phyloP scores from a whole-genome alignment of 2,113 vertebrate species.

The Centropristis striata region DNA sequence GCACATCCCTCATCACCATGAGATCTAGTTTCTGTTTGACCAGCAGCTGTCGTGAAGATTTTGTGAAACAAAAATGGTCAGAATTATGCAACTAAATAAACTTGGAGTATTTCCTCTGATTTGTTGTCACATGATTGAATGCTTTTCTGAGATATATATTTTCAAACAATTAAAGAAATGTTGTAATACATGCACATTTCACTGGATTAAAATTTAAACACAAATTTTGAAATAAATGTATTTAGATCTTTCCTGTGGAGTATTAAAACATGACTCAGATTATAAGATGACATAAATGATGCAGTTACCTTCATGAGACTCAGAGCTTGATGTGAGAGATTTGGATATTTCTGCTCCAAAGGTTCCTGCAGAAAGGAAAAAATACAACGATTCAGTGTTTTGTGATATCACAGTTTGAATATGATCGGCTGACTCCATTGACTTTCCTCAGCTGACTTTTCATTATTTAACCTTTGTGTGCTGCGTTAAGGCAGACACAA shows the following conservation, averaged over 20 bases:
- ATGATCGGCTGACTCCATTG: not conserved
- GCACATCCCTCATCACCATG: no score
- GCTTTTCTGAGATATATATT: not conserved
- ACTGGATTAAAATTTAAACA: not conserved
- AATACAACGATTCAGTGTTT: not conserved
- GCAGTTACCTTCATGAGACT: constrained; percentile 93
- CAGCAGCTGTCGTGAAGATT: not conserved
- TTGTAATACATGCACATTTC: not conserved
- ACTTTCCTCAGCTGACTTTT: not conserved
- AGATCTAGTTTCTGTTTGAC: not conserved
- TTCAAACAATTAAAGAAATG: not conserved
- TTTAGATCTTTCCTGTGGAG: no score
- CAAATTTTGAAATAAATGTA: no score
- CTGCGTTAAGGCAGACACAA: not conserved
- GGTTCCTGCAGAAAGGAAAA: constrained; percentile 86
- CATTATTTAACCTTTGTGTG: not conserved
- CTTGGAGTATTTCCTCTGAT: no score
- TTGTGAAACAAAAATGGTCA: not conserved
- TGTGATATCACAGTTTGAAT: not conserved
- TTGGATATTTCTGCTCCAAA: constrained; percentile 92
- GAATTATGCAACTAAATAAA: no score
- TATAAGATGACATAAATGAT: not conserved
- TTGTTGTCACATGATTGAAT: not conserved
- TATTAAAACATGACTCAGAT: not conserved
- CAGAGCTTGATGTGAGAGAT: constrained; percentile 89